These are phyloP conservation scores for Drosophila santomea DNA, from an alignment of 1,140 invertebrate genomes.

Conservation along the genomic window DNA sequence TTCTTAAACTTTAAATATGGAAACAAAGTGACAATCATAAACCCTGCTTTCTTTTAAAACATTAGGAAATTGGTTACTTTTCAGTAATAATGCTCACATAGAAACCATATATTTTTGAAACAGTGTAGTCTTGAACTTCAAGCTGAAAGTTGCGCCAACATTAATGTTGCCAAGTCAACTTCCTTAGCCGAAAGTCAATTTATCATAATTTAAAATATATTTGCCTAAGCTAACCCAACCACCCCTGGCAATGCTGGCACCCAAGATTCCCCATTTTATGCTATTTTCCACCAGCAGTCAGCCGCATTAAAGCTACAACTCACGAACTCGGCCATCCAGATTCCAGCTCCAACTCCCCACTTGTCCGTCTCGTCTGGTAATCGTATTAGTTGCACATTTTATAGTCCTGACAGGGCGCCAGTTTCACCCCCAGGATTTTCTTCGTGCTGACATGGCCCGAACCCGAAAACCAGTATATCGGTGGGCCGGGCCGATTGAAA, in stretches of 20 bases:
- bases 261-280: neutral
- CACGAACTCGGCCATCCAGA: conserved; percentile 19
- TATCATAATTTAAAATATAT: conserved; percentile 76
- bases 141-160: conserved; percentile 40
- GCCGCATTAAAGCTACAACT: conserved; percentile 49
- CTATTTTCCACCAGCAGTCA: conserved; percentile 13
- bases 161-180: conserved; percentile 56
- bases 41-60: neutral
- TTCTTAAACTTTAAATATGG: neutral
- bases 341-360: neutral
- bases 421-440: conserved; percentile 16
- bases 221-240: conserved; percentile 39
- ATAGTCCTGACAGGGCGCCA: conserved; percentile 54
- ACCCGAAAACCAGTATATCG: neutral
- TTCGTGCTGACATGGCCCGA: conserved; percentile 38
- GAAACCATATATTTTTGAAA: neutral
- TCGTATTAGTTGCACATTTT: conserved; percentile 82
- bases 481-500: conserved; percentile 32
- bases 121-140: conserved; percentile 42
- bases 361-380: conserved; percentile 53
- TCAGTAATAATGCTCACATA: too few relatives aligned
- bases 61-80: too few relatives aligned
- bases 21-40: neutral
- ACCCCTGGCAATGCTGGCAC: neutral
- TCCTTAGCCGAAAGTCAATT: conserved; percentile 66